Conservation (phyloP, 2,797 vertebrate genomes). For the Peromyscus nudipes region DNA sequence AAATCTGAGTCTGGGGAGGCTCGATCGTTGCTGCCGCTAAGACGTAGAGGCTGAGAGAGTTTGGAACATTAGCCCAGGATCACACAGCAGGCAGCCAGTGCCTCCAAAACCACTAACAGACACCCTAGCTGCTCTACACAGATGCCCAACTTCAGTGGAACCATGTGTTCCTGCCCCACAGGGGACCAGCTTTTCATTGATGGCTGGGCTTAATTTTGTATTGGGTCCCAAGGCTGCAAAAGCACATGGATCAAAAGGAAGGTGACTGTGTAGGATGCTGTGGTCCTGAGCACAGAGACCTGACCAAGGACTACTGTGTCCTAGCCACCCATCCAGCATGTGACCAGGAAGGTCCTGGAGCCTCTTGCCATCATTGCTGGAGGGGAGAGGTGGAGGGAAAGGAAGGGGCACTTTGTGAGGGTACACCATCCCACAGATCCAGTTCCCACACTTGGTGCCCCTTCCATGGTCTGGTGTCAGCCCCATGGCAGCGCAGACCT, state of each 20-base stretch:
- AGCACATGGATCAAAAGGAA: fast-evolving
- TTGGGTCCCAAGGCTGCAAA: not conserved
- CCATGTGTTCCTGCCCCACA: fast-evolving
- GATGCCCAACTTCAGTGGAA: fast-evolving
- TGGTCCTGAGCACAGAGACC: not conserved
- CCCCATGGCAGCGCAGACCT: fast-evolving
- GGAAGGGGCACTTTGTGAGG: fast-evolving
- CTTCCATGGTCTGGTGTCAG: not conserved
- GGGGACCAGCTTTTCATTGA: fast-evolving
- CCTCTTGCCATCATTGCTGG: not conserved
- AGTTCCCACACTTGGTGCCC: fast-evolving
- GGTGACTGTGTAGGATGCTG: fast-evolving
- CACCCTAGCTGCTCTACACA: fast-evolving
- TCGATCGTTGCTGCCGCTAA: not conserved
- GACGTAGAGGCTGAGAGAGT: not conserved
- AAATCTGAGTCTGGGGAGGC: fast-evolving
- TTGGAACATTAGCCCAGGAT: not conserved
- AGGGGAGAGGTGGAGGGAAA: fast-evolving
- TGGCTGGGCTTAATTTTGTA: fast-evolving
- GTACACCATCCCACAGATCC: fast-evolving
- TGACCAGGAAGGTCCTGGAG: not conserved
- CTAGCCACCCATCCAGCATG: too few species aligned
- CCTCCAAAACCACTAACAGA: fast-evolving
- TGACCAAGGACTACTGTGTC: too few species aligned
- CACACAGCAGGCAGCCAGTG: fast-evolving